Evolutionary conservation across 2,888 invertebrate species (phyloP), one percentile per base, ranked within the genome.

Genomic region (Orchesella flavescens): DNA sequence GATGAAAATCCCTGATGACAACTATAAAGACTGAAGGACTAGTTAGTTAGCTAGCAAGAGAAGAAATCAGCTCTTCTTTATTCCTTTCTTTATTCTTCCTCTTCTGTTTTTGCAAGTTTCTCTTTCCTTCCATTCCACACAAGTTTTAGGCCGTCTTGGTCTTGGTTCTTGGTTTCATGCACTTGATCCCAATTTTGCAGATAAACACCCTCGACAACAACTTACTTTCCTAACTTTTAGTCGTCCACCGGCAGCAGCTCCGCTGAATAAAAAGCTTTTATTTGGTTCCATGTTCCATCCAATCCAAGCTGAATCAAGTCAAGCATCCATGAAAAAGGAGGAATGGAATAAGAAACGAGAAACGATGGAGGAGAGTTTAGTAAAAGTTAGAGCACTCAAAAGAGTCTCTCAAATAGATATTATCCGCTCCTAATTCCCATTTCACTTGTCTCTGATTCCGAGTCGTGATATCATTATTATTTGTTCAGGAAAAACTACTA

Each of bases 401-500:
- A 34, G 34, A 34, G 34, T 34, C 34, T 34, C 34, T 34, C 34
- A 34, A 34, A 34, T 7, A 34, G 34, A 34, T 7, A 34, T 34
- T 34, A 34, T 34, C 34, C 34, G 2, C 7, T 34, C 34, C 34
- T 59, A 19, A 19, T n/a, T 19, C 59, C 21, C 19, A 59, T 12
- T 59, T 59, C 21, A 19, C 10, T 24, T 63, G 24, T 34, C 13
- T 57, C 15, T 71, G 61, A 59, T 78, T 15, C 34, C 21, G 23
- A 21, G 68, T 61, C 44, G 23, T 5, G 77, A 71, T 69, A 59
- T 69, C 59, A 69, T 74, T 74, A 69, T 74, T 74, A 74, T 68
- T 76, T 76, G 69, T 34, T 57, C 69, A 69, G 46, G 76, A 68
- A 69, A n/a, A 69, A 69, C 69, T 78, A 53, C 69, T 78, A 78